Percentiles rank a stretch among this genome's conserved stretches.
Conservation (phyloP, 2,888 invertebrate species). For the Drosophila putrida region DNA sequence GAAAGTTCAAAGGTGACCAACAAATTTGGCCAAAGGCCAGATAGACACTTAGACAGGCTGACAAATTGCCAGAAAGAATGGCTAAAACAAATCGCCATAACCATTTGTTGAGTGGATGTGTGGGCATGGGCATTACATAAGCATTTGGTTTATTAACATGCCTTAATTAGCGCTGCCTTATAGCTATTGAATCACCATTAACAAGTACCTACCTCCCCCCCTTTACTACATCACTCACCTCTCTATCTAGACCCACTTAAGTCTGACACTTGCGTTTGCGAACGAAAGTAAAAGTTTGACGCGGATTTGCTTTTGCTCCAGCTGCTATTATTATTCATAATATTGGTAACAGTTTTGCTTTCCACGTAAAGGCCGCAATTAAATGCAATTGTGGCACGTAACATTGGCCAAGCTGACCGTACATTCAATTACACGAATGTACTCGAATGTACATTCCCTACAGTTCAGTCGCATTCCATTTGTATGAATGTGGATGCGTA, state of each 20-base stretch:
- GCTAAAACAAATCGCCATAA: conserved; percentile 38
- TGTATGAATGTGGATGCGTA: conserved; percentile 52
- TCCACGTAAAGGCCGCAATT: conserved; percentile 67
- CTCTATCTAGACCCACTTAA: neutral
- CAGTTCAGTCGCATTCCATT: conserved; percentile 28
- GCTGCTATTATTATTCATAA: conserved; percentile 33
- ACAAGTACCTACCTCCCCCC: conserved; percentile 9
- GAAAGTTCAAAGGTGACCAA: conserved; percentile 69
- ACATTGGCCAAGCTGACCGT: conserved; percentile 54
- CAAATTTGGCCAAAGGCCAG: conserved; percentile 52
- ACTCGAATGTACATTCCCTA: neutral
- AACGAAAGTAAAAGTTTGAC: conserved; percentile 71
- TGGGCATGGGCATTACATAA: conserved; percentile 61
- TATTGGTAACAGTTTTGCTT: conserved; percentile 59
- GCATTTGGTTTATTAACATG: conserved; percentile 61
- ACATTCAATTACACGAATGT: conserved; percentile 1
- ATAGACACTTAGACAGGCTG: conserved; percentile 41
- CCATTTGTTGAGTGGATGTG: conserved; percentile 8
- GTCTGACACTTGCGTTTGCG: conserved; percentile 33
- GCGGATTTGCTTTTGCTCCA: conserved; percentile 50
- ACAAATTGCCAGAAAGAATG: conserved; percentile 71
- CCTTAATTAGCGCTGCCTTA: conserved; percentile 57
- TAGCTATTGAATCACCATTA: conserved; percentile 44
- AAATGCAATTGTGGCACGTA: conserved; percentile 67
- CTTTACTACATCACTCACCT: neutral